Base-by-base conservation (phyloP, 2,797 vertebrate genomes). In the Octomys mimax region DNA sequence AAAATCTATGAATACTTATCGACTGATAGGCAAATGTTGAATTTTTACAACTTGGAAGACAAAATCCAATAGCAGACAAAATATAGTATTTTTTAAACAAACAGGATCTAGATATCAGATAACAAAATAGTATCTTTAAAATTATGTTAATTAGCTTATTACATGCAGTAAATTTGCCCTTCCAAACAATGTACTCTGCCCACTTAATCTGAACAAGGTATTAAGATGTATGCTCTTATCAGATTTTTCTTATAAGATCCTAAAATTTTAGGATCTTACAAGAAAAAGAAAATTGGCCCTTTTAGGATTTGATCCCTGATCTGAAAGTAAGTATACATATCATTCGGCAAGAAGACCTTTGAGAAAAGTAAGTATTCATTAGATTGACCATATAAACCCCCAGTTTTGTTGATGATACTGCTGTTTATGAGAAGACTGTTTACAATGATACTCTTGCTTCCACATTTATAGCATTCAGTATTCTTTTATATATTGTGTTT, bases 61-160 rank as follows among this genome's bases (percentile, higher is more conserved):
- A 96, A 92, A 92, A 61, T 57, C 89, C 28, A 42, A 70, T 31
- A 61, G 21, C 49, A 79, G 8, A 42, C 87, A 90, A 28, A 92
- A 68, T 75, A 16, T 42, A 66, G 31, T 77, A 24, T 89, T 90
- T n/a, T 80, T 80, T 68, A 46, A 39, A 14, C 39, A 36, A 54
- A 33, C 10, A 62, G 4, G 33, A 36, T 88, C 9, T 42, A 14
- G 46, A 68, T 52, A 16, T 36, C 33, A 16, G 4, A 82, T 64
- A 28, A 26, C 8, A 75, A 82, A 75, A 33, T 14, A 81, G 33
- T 19, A 33, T 39, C 4, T 33, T 49, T 52, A 49, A 57, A 91
- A 89, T 75, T 52, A 59, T 33, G 6, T 84, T 71, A 61, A 75
- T 68, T 66, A 75, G 5, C 75, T 84, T 61, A 52, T 84, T 84